These are phyloP conservation scores for Psammodynastes pulverulentus DNA, from an alignment of 2,113 vertebrate genomes.

Conservation along the genomic window DNA sequence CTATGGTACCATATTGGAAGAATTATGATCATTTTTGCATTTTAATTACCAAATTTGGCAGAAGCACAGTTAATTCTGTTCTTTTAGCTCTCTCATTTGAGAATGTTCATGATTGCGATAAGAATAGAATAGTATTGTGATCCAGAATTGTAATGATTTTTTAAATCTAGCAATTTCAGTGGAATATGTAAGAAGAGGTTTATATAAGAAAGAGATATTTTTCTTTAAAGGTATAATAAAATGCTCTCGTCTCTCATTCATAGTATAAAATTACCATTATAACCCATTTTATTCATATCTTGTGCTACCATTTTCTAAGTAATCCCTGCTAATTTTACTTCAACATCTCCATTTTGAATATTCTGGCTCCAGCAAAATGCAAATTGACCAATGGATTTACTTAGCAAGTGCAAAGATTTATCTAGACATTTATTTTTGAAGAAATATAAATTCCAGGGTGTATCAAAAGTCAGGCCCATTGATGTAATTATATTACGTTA, in stretches of 20 bases:
- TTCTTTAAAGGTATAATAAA: conserved; percentile 13
- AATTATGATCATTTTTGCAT: conserved; percentile 66
- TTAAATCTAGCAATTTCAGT: conserved; percentile 43
- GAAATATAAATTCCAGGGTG: not conserved
- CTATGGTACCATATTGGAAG: conserved; percentile 63
- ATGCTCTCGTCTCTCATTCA: conserved; percentile 21
- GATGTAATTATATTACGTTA: not conserved
- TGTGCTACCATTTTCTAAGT: conserved; percentile 20
- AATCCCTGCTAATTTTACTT: conserved; percentile 17
- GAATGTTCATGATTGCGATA: conserved; percentile 50
- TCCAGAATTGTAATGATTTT: conserved; percentile 46
- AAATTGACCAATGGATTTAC: conserved; percentile 8
- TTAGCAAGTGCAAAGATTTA: not conserved
- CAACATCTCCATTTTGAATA: not conserved
- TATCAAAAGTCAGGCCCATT: not conserved
- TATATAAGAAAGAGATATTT: conserved; percentile 36
- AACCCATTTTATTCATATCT: conserved; percentile 15
- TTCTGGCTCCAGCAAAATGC: not conserved
- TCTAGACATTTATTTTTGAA: not conserved
- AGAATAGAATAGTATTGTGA: conserved; percentile 46
- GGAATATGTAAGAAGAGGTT: conserved; percentile 34
- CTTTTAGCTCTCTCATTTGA: conserved; percentile 44
- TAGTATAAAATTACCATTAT: conserved; percentile 31
- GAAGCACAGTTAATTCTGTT: conserved; percentile 59
- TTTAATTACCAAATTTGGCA: conserved; percentile 63